Percentiles rank a stretch among this genome's conserved stretches.
Conservation (phyloP, 2,888 invertebrate species). For the Nomada fabriciana region DNA sequence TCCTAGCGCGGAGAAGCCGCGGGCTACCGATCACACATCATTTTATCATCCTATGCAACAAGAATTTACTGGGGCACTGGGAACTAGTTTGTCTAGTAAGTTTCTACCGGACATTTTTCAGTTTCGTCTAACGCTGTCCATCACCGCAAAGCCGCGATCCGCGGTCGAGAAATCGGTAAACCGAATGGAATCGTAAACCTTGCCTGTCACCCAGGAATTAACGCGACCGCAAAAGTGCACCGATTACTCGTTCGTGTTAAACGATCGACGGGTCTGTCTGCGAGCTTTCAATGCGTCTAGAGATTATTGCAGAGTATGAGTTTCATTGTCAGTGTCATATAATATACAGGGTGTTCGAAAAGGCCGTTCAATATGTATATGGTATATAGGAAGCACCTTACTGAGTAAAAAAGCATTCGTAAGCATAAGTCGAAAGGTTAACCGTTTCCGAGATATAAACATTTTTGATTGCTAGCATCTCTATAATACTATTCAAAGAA, state of each 20-base stretch:
- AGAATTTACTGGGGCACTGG: slow-evolving; percentile 71
- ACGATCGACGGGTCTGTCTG: slow-evolving; percentile 29
- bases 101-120: slow-evolving; percentile 59
- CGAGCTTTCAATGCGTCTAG: neutral
- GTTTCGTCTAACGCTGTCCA: slow-evolving; percentile 31
- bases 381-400: too few relatives aligned
- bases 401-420: too few relatives aligned
- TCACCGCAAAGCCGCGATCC: slow-evolving; percentile 33
- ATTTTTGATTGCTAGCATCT: too few relatives aligned
- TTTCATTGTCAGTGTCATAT: neutral
- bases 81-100: slow-evolving; percentile 63
- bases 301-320: neutral
- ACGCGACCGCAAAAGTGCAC: slow-evolving; percentile 28
- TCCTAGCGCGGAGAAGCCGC: slow-evolving; percentile 31
- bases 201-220: slow-evolving; percentile 33
- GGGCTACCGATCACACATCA: slow-evolving; percentile 50
- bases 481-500: too few relatives aligned
- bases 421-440: too few relatives aligned
- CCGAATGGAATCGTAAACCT: slow-evolving; percentile 44
- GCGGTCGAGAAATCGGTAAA: slow-evolving; percentile 53
- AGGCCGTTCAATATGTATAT: too few relatives aligned
- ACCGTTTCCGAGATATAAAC: too few relatives aligned
- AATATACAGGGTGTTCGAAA: too few relatives aligned
- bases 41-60: slow-evolving; percentile 54
- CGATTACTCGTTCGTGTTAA: slow-evolving; percentile 48